Base-by-base conservation (phyloP, 2,113 vertebrate species). In the Eretmochelys imbricata region DNA sequence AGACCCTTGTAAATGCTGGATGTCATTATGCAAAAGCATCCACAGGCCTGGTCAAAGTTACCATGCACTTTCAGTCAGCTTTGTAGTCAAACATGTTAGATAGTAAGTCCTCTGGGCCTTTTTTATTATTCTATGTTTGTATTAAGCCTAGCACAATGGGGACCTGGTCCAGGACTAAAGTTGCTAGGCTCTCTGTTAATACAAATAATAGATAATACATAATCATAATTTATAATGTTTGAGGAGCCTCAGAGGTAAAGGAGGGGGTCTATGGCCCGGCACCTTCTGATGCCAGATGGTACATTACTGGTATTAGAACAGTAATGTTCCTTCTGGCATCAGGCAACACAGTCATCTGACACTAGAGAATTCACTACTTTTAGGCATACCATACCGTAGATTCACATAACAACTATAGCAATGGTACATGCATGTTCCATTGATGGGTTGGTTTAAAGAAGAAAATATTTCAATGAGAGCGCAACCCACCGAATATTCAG, bases 11-110 rank as follows among this genome's bases (percentile, higher is more conserved):
- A 22, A 49, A 13, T 0, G 3, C 48, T 50, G 8, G 16, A 16
- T 4, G 10, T 5, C n/a, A 49, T 35, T 25, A 16, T 8, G 1
- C 10, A 38, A 57, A 91, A 17, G 2, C 7, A 3, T 38, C 27
- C 0, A 0, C 0, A 14, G 57, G 2, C 8, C 2, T 42, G 22
- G 1, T 51, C 80, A 12, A 19, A 24, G 48, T 6, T 35, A 14
- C 7, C 31, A 35, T 35, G 13, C 19, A 14, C 1, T 0, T 35
- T 20, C 10, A 1, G 46, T 27, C 53, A 59, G 35, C 19, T 31
- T 27, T 50, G 22, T 65, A 65, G 10, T 29, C 79, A 80, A 49
- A 12, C 57, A 50, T n/a, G 12, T 89, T 78, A 80, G 25, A 10
- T 6, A 25, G 85, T 42, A 87, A 2, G 1, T 1, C 25, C 49